Percentiles rank a stretch among this genome's conserved stretches.
These are phyloP conservation scores for Crocidura indochinensis DNA, from an alignment of 2,797 vertebrate genomes.

Conservation along the genomic window DNA sequence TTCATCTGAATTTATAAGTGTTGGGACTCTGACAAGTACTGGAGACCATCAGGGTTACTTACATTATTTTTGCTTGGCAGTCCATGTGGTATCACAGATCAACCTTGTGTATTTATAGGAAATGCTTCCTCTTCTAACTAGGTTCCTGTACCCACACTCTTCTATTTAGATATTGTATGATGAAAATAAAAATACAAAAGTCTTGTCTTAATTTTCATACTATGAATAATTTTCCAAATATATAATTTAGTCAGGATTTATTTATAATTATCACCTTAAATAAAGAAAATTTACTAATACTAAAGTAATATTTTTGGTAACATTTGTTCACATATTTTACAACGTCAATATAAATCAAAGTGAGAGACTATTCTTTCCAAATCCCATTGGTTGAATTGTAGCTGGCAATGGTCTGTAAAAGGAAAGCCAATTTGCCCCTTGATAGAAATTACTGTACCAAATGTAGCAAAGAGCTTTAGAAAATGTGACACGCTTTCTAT, in stretches of 20 bases:
- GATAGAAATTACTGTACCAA: slow-evolving; percentile 88
- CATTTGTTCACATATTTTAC: slow-evolving; percentile 67
- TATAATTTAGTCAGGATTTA: background rate
- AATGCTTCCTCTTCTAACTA: too few relatives aligned
- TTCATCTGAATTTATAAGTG: too few relatives aligned
- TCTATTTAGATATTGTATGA: background rate
- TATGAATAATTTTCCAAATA: slow-evolving; percentile 38
- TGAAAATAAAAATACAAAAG: too few relatives aligned
- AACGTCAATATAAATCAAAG: slow-evolving; percentile 72
- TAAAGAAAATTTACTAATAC: slow-evolving; percentile 26
- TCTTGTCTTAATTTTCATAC: slow-evolving; percentile 7
- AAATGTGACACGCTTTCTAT: slow-evolving; percentile 81
- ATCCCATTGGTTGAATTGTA: slow-evolving; percentile 80
- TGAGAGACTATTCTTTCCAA: slow-evolving; percentile 75
- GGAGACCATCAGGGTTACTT: too few relatives aligned
- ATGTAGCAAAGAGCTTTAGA: slow-evolving; percentile 87
- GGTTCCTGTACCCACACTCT: too few relatives aligned
- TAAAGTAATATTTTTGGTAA: slow-evolving; percentile 38
- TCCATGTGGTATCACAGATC: too few relatives aligned
- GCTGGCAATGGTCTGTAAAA: slow-evolving; percentile 87
- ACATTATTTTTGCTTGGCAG: too few relatives aligned
- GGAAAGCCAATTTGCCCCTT: slow-evolving; percentile 86
- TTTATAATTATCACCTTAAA: background rate
- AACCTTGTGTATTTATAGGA: too few relatives aligned
- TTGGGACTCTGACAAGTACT: too few relatives aligned